A percentile compares a stretch with the other conserved stretches of the same genome.
Conservation (phyloP, 2,113 vertebrate genomes). For the Corvus hawaiiensis region DNA sequence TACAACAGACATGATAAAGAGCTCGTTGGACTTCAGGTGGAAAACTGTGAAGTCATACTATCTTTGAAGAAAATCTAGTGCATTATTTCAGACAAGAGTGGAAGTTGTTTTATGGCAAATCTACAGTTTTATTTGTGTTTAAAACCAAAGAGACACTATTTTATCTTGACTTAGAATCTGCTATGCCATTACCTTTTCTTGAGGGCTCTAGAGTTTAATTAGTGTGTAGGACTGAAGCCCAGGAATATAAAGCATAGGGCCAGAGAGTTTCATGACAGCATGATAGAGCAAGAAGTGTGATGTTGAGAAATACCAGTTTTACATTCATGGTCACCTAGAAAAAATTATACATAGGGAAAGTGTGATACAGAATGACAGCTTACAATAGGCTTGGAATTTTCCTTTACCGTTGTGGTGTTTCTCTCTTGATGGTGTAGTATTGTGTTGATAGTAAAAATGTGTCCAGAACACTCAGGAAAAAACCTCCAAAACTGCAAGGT, state of each 20-base stretch:
- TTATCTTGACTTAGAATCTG: background rate
- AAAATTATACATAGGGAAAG: background rate
- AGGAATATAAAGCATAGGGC: background rate
- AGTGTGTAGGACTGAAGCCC: background rate
- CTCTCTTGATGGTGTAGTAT: background rate
- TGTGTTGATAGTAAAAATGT: background rate
- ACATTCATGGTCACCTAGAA: background rate
- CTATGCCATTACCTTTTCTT: background rate
- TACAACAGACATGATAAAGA: background rate
- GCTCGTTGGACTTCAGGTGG: background rate
- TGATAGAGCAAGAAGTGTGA: background rate
- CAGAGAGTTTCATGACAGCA: background rate
- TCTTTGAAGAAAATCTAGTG: background rate
- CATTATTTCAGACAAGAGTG: background rate
- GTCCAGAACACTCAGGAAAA: background rate
- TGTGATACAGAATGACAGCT: background rate
- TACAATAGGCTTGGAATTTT: background rate
- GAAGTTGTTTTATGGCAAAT: background rate
- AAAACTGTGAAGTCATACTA: background rate
- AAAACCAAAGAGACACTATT: background rate
- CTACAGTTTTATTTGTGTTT: background rate
- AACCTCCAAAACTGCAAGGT: background rate
- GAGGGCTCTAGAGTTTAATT: background rate
- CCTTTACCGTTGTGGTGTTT: background rate
- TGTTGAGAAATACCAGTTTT: background rate